Evolutionary conservation across 2,888 invertebrate species (phyloP).

Genomic region (Onchidella celtica): DNA sequence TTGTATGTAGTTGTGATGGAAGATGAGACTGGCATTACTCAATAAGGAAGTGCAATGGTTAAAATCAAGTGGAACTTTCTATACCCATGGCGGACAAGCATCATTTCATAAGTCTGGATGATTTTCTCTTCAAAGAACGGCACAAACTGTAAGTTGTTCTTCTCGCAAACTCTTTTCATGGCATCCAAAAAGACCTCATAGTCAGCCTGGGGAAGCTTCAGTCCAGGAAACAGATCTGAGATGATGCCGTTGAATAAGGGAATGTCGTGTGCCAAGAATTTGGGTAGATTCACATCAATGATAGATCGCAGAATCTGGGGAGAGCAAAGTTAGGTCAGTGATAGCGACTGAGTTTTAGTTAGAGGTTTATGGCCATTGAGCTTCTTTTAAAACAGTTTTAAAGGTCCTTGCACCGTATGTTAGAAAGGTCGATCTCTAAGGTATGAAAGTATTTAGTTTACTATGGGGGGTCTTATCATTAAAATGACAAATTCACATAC

Average conservation of each 20-base stretch:
- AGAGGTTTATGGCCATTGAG: too few species aligned
- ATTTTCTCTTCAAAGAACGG: constrained; percentile 90
- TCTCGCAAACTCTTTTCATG: constrained; percentile 84
- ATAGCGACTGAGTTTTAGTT: too few species aligned
- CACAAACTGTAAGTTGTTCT: constrained; percentile 87
- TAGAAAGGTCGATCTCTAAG: too few species aligned
- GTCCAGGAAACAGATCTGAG: constrained; percentile 93
- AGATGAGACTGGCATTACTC: too few species aligned
- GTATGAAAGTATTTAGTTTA: too few species aligned
- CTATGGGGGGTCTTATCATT: too few species aligned
- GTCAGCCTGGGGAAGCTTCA: constrained; percentile 85
- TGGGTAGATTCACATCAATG: constrained; percentile 94
- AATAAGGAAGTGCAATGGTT: too few species aligned
- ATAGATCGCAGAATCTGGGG: constrained; percentile 89
- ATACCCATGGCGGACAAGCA: constrained; percentile 89
- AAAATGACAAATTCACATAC: too few species aligned
- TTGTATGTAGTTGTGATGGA: too few species aligned
- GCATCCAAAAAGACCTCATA: constrained; percentile 86
- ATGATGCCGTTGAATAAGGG: constrained; percentile 95
- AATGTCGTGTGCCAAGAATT: constrained; percentile 93
- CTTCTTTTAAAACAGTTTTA: too few species aligned
- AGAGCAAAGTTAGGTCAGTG: too few species aligned
- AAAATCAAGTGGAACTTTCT: constrained; percentile 85
- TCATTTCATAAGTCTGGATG: constrained; percentile 92
- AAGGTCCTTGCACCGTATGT: too few species aligned